These are phyloP conservation scores for Brienomyrus longianalis DNA, from an alignment of 2,113 vertebrate genomes.

Conservation along the genomic window DNA sequence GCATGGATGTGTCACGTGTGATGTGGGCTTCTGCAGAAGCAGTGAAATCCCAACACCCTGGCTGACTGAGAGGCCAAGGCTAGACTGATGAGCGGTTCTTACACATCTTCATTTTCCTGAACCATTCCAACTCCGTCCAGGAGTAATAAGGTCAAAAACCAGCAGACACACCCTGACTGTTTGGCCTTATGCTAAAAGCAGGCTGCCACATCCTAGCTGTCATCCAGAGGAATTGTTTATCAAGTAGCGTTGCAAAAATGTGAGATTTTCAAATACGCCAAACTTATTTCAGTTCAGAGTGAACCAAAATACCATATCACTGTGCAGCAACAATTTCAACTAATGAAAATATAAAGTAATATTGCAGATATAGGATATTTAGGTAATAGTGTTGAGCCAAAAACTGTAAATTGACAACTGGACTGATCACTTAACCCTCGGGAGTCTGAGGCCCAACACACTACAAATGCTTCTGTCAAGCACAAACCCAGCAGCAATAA, in stretches of 20 bases:
- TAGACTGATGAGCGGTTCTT: background rate
- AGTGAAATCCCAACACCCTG: background rate
- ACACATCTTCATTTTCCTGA: background rate
- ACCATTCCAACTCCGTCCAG: background rate
- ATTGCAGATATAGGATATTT: background rate
- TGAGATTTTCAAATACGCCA: background rate
- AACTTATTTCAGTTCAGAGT: background rate
- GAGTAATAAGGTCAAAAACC: background rate
- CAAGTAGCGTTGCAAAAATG: background rate
- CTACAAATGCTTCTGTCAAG: too few species aligned
- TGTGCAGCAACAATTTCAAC: background rate
- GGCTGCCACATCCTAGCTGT: background rate
- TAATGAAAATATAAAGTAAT: background rate
- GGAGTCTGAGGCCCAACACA: too few species aligned
- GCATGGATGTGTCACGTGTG: background rate
- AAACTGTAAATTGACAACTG: background rate
- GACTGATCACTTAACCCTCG: background rate
- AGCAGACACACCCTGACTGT: background rate
- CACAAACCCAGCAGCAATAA: too few species aligned
- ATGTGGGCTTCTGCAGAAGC: background rate
- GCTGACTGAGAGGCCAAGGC: background rate
- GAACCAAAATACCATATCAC: background rate
- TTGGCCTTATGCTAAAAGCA: background rate
- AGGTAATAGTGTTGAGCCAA: background rate
- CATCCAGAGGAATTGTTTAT: background rate